Evolutionary conservation across 2,888 invertebrate species (phyloP).

Genomic region (Andricus quercusramuli): DNA sequence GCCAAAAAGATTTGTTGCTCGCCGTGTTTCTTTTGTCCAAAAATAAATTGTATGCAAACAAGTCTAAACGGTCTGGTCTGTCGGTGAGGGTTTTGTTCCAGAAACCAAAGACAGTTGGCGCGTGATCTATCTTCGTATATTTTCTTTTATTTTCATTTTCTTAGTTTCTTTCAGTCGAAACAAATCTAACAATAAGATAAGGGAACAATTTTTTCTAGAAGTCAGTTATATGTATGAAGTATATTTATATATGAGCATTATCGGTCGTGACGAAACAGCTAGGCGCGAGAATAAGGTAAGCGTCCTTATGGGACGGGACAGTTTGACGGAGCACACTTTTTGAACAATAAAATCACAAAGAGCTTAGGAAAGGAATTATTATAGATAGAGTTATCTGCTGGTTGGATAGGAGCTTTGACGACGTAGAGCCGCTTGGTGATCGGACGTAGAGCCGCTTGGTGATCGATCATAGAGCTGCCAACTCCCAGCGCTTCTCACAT

Average conservation of each 20-base stretch:
- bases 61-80: slow-evolving; percentile 32
- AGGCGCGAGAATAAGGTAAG: slow-evolving; percentile 7
- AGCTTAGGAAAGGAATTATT: slow-evolving; percentile 54
- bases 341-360: slow-evolving; percentile 57
- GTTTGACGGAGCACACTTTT: slow-evolving; percentile 55
- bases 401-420: slow-evolving; percentile 56
- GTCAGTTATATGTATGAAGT: background rate
- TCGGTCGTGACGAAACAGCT: background rate
- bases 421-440: slow-evolving; percentile 51
- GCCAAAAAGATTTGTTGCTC: slow-evolving; percentile 36
- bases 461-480: slow-evolving; percentile 59
- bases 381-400: slow-evolving; percentile 57
- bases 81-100: slow-evolving; percentile 36
- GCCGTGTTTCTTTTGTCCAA: slow-evolving; percentile 36
- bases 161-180: slow-evolving; percentile 19
- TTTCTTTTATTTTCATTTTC: slow-evolving; percentile 22
- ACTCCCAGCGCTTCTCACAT: slow-evolving; percentile 54
- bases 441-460: slow-evolving; percentile 49
- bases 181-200: slow-evolving; percentile 41
- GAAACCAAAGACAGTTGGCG: slow-evolving; percentile 37
- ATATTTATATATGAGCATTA: background rate
- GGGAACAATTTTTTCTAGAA: background rate
- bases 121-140: slow-evolving; percentile 37
- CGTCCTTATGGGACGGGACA: slow-evolving; percentile 54
- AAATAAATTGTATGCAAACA: slow-evolving; percentile 42